These are phyloP conservation scores for Micromussa lordhowensis DNA, from an alignment of 92 coral and sea anemone genomes.

Conservation along the genomic window DNA sequence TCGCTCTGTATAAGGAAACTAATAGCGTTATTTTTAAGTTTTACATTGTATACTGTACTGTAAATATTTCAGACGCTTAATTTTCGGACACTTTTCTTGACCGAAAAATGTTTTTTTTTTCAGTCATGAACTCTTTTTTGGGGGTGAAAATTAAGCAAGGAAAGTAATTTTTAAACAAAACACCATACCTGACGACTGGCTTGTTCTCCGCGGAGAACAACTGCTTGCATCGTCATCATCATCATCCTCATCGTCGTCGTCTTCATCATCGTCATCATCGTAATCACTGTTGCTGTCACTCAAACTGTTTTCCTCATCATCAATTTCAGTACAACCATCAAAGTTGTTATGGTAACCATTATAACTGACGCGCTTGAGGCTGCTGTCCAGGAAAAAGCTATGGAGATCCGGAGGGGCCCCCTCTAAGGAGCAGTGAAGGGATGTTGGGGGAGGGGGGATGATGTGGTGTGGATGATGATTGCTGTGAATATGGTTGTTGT, in stretches of 20 bases:
- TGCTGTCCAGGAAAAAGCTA: slow-evolving; percentile 33
- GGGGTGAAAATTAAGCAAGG: not conserved
- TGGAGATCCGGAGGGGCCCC: slow-evolving; percentile 34
- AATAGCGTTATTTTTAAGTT: too few relatives aligned
- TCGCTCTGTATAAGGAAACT: too few relatives aligned
- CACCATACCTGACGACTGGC: slow-evolving; percentile 32
- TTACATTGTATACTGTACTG: too few relatives aligned
- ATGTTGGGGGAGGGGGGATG: slow-evolving; percentile 30
- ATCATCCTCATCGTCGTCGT: slow-evolving; percentile 56
- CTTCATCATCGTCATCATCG: slow-evolving; percentile 60
- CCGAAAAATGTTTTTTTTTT: too few relatives aligned
- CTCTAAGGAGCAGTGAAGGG: slow-evolving; percentile 42
- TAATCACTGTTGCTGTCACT: slow-evolving; percentile 74
- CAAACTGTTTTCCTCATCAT: slow-evolving; percentile 43
- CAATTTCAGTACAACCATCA: slow-evolving; percentile 40
- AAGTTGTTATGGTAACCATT: slow-evolving; percentile 62
- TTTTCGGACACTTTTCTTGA: too few relatives aligned
- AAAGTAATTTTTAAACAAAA: not conserved
- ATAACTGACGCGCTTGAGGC: slow-evolving; percentile 52
- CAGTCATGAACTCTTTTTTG: too few relatives aligned
- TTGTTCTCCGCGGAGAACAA: slow-evolving; percentile 53
- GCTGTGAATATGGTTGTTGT: slow-evolving; percentile 56
- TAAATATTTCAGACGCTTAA: too few relatives aligned
- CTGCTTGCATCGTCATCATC: slow-evolving; percentile 35
- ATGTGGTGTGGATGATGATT: slow-evolving; percentile 56